These are phyloP conservation scores for Stenolophus ochropezus DNA, from an alignment of 2,888 invertebrate species.

Conservation along the genomic window DNA sequence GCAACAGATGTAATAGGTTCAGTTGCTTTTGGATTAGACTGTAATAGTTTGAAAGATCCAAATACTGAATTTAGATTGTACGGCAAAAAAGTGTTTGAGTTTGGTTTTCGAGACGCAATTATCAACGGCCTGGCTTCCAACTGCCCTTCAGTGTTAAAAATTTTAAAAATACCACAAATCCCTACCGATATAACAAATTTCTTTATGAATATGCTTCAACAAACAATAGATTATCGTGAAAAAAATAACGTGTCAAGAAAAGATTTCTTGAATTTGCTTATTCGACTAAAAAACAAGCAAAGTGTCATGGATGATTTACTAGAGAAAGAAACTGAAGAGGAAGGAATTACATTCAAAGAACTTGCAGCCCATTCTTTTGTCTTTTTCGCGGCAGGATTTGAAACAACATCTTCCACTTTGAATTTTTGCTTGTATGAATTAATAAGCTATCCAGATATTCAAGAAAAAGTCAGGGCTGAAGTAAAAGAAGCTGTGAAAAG, in stretches of 20 bases:
- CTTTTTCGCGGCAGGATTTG: constrained; percentile 46
- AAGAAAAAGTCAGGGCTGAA: constrained; percentile 15
- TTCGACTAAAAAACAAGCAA: constrained; percentile 66
- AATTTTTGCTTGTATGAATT: constrained; percentile 41
- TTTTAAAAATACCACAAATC: constrained; percentile 9
- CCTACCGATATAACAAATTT: constrained; percentile 64
- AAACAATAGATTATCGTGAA: constrained; percentile 67
- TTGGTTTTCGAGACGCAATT: background rate
- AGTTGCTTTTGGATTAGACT: constrained; percentile 77
- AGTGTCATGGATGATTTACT: constrained; percentile 51
- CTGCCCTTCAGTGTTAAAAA: background rate
- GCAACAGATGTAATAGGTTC: constrained; percentile 77
- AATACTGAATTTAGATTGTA: constrained; percentile 64
- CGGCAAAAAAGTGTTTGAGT: background rate
- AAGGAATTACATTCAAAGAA: constrained; percentile 36
- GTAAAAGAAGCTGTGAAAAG: constrained; percentile 5
- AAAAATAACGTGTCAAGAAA: constrained; percentile 66
- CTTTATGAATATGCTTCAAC: constrained; percentile 67
- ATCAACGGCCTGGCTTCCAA: background rate
- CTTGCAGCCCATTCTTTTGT: constrained; percentile 43
- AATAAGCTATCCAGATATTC: constrained; percentile 2
- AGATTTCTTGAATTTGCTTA: constrained; percentile 68
- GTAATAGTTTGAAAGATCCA: constrained; percentile 74
- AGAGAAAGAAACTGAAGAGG: background rate
- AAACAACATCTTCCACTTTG: constrained; percentile 42